Conservation (phyloP, 2,113 vertebrate species). For the Takifugu flavidus region DNA sequence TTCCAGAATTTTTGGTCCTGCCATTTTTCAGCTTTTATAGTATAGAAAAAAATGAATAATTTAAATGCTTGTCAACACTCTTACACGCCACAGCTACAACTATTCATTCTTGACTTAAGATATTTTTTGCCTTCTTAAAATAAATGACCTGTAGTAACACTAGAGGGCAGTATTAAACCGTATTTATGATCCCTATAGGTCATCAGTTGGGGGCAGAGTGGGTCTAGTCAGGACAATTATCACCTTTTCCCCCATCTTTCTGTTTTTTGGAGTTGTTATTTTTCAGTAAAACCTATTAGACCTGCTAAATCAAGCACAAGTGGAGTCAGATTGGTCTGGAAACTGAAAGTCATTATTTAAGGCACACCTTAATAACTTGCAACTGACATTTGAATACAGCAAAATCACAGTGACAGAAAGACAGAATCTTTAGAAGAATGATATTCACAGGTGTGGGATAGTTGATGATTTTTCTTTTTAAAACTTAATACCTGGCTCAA, state of each 20-base stretch:
- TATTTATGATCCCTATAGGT: background rate
- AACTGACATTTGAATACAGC: conserved; percentile 58
- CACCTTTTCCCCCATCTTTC: too few relatives aligned
- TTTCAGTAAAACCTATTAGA: background rate
- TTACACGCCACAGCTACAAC: too few relatives aligned
- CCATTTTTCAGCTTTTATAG: too few relatives aligned
- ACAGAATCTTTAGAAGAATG: conserved; percentile 31
- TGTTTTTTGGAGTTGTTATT: background rate
- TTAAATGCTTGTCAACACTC: too few relatives aligned
- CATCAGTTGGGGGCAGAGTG: too few relatives aligned
- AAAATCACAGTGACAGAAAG: conserved; percentile 58
- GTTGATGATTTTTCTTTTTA: background rate
- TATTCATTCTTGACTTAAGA: too few relatives aligned
- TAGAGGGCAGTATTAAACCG: conserved; percentile 39
- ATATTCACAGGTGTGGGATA: conserved; percentile 28
- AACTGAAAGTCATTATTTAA: conserved; percentile 66
- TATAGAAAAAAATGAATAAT: too few relatives aligned
- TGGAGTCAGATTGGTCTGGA: conserved; percentile 36
- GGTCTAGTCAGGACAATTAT: background rate
- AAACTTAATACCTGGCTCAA: conserved; percentile 9
- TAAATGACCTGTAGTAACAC: conserved; percentile 7
- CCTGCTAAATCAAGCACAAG: conserved; percentile 39
- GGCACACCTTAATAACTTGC: conserved; percentile 69
- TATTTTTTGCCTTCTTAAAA: too few relatives aligned
- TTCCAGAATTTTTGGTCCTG: too few relatives aligned